Conservation (phyloP, 2,113 vertebrate species). For the Silurus meridionalis region DNA sequence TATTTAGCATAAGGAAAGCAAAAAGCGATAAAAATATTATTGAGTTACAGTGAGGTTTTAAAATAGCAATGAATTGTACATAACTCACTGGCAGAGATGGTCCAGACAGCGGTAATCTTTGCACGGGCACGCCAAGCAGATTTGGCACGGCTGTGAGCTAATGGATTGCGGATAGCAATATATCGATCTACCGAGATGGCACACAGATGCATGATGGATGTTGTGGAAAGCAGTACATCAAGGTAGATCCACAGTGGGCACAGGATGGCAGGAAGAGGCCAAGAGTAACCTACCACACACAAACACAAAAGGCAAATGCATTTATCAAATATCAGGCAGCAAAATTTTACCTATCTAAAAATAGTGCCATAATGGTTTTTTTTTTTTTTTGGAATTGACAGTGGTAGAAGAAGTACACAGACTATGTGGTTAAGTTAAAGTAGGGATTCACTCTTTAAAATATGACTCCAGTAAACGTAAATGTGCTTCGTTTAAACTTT, state of each 20-base stretch:
- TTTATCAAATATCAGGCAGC: not conserved
- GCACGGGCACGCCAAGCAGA: constrained; percentile 88
- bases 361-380: not conserved
- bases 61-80: not conserved
- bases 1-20: not conserved
- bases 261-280: constrained; percentile 86
- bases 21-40: not conserved
- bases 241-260: constrained; percentile 95
- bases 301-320: not conserved
- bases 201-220: constrained; percentile 97
- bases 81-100: constrained; percentile 86
- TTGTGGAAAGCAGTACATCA: constrained; percentile 93
- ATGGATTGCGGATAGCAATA: constrained; percentile 90
- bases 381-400: not conserved
- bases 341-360: no score
- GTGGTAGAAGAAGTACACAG: no score
- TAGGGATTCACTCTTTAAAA: no score
- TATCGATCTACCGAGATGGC: constrained; percentile 96
- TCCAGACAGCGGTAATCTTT: constrained; percentile 96
- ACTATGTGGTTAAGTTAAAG: no score
- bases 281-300: constrained; percentile 77
- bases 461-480: no score
- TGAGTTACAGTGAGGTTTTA: not conserved
- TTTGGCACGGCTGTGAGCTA: constrained; percentile 93
- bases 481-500: no score